Evolutionary conservation across 2,888 invertebrate species (phyloP).

Genomic region (Amblyjoppa proteus): DNA sequence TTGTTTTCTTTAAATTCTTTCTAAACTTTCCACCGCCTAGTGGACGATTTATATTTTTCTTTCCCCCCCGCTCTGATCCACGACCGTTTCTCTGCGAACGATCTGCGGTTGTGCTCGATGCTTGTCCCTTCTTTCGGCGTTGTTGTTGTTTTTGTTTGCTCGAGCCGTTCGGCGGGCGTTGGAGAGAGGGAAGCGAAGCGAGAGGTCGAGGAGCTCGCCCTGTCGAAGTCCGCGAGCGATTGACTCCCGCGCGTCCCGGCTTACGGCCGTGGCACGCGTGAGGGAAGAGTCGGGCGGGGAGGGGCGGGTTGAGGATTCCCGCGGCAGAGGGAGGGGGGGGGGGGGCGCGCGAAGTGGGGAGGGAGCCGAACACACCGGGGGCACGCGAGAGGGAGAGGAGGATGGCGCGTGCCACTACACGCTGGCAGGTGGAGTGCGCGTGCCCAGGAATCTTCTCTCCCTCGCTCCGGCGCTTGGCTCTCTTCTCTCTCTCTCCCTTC

Average conservation of each 20-base stretch:
- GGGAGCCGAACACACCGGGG: constrained; percentile 74
- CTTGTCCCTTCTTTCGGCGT: not conserved
- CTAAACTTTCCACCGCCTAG: too few relatives aligned
- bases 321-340: constrained; percentile 77
- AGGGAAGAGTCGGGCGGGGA: constrained; percentile 76
- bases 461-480: constrained; percentile 50
- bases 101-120: not conserved
- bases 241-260: constrained; percentile 82
- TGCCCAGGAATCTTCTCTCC: constrained; percentile 80
- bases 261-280: constrained; percentile 82
- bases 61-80: too few relatives aligned
- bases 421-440: constrained; percentile 84
- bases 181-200: not conserved
- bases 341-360: constrained; percentile 71
- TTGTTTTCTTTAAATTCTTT: too few relatives aligned
- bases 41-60: too few relatives aligned
- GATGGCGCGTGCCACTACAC: constrained; percentile 84
- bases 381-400: constrained; percentile 76
- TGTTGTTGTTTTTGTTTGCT: not conserved
- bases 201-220: constrained; percentile 73
- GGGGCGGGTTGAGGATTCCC: constrained; percentile 74
- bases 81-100: not conserved
- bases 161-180: not conserved
- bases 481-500: constrained; percentile 64
- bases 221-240: constrained; percentile 83